Evolutionary conservation across 2,797 vertebrate species (phyloP), one percentile per base, ranked within the genome.

Genomic region (Sebastes trivittatus): DNA sequence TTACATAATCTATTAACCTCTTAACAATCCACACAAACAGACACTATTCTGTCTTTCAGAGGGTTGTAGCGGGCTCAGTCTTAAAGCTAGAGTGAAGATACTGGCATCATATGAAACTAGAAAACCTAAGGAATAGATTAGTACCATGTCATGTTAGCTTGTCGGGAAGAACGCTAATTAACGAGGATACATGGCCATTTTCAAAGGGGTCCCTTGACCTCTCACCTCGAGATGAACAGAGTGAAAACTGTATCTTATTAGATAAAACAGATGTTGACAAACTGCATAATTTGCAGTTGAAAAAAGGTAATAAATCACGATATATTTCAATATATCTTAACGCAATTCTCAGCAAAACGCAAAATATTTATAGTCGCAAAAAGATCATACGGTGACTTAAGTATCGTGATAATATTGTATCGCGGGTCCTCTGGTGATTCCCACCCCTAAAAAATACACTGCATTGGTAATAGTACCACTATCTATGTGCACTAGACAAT

Each of bases 401-500:
- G 18, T 52, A 22, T 54, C n/a, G n/a, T 54, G 52, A 54, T 54
- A 11, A 54, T 54, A 54, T n/a, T 22, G 20, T 22, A 22, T 54
- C 49, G 20, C 1, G 20, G 20, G 20, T 20, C 49, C 49, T 52
- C 49, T 52, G 20, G 49, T 52, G 49, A 52, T n/a, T n/a, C 49
- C 20, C 49, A 52, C 20, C 20, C 49, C 49, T 22, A 11, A 52
- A 52, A 88, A 83, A 72, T 27, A 60, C 29, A 55, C 30, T 16
- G 20, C 61, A 76, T 4, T 73, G 62, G 72, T 80, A 70, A 71
- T 18, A 74, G 63, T 72, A 62, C 74, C 42, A 61, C 42, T 65
- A 78, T 83, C 61, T 58, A n/a, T 30, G 60, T 46, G 81, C 70
- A 75, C 68, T 38, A 85, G 60, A 77, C 68, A 80, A 81, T 91